phyloP scores from a whole-genome alignment of 2,888 invertebrate genomes.

The Catonia carolina region DNA sequence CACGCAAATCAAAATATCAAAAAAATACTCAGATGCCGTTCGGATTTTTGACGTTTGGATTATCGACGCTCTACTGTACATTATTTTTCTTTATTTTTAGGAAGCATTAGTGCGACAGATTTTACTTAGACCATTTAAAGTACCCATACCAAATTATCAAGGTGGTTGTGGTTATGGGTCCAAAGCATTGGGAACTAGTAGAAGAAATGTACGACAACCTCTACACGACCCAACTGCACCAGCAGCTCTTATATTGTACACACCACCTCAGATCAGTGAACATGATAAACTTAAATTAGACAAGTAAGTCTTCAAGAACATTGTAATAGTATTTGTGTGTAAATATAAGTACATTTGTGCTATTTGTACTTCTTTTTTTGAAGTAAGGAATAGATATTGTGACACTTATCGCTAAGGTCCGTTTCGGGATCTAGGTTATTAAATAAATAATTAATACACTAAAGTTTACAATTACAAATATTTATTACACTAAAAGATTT shows the following conservation, averaged over 20 bases:
- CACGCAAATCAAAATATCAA: too few species aligned
- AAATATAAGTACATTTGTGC: not conserved
- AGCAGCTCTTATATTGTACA: slow-evolving; percentile 81
- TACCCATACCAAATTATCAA: slow-evolving; percentile 86
- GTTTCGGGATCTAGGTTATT: too few species aligned
- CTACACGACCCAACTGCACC: slow-evolving; percentile 89
- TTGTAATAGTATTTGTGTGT: not conserved
- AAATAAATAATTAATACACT: too few species aligned
- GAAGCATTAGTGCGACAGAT: slow-evolving; percentile 77
- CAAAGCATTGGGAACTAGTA: slow-evolving; percentile 71
- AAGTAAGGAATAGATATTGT: too few species aligned
- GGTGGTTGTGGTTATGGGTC: slow-evolving; percentile 57
- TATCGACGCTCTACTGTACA: too few species aligned
- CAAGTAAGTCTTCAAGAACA: slow-evolving; percentile 44
- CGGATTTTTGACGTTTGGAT: too few species aligned
- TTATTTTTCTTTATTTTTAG: slow-evolving; percentile 42
- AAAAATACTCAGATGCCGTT: too few species aligned
- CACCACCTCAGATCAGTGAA: slow-evolving; percentile 75
- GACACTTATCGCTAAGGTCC: too few species aligned
- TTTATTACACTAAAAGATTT: too few species aligned
- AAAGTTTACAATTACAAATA: too few species aligned
- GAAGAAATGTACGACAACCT: slow-evolving; percentile 56
- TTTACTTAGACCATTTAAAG: slow-evolving; percentile 79
- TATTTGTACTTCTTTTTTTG: too few species aligned
- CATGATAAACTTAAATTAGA: slow-evolving; percentile 82